phyloP scores from a whole-genome alignment of 2,797 vertebrate species.

The Microhierax caerulescens region DNA sequence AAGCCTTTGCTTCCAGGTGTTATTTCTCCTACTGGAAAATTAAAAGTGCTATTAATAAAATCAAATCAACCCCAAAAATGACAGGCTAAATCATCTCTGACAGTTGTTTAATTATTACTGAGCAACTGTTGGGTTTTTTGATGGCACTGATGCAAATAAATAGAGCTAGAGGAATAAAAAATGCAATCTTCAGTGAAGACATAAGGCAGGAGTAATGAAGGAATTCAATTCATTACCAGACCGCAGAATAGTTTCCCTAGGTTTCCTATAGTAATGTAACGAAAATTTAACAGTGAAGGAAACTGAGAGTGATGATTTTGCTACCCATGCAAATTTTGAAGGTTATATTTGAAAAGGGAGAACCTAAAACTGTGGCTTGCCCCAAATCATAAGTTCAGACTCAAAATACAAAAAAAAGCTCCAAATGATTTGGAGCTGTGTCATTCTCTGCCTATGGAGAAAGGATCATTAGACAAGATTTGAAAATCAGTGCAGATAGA shows the following conservation, averaged over 20 bases:
- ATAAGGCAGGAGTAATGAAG: not conserved
- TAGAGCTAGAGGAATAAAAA: not conserved
- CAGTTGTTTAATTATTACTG: not conserved
- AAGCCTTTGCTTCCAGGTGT: not conserved
- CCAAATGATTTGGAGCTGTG: not conserved
- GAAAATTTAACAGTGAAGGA: not conserved
- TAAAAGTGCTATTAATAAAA: not conserved
- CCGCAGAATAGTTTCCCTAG: not conserved
- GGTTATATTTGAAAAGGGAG: not conserved
- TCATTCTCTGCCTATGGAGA: not conserved
- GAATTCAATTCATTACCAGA: not conserved
- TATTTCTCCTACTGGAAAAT: not conserved
- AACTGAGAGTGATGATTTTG: not conserved
- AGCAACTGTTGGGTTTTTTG: not conserved
- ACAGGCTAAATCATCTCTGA: not conserved
- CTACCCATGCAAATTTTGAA: not conserved
- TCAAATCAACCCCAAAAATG: not conserved
- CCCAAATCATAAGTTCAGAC: not conserved
- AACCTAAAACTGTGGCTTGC: not conserved
- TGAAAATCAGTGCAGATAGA: not conserved
- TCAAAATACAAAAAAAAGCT: no score
- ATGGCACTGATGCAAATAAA: not conserved
- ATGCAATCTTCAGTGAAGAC: not conserved
- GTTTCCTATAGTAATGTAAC: not conserved
- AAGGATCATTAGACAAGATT: not conserved